These are phyloP conservation scores for Amphilophus citrinellus DNA, from an alignment of 2,113 vertebrate species.

Conservation along the genomic window DNA sequence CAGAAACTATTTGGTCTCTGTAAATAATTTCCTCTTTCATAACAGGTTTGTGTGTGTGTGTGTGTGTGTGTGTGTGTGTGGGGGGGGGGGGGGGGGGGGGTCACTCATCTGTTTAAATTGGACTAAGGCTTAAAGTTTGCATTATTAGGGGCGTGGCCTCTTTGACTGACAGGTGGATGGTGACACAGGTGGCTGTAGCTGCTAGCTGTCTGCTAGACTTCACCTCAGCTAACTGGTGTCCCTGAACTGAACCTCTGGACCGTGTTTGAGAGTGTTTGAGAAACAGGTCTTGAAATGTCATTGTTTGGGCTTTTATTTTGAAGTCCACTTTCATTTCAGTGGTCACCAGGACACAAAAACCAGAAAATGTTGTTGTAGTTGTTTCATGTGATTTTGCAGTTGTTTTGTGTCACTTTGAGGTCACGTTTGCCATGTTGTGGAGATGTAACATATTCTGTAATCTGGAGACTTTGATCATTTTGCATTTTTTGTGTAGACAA, in stretches of 20 bases:
- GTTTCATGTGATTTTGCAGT: not conserved
- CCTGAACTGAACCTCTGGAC: not conserved
- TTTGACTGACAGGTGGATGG: not conserved
- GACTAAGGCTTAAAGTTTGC: too few relatives aligned
- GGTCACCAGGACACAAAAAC: not conserved
- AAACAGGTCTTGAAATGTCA: not conserved
- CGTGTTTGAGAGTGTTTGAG: not conserved
- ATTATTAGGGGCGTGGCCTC: not conserved
- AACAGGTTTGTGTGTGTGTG: too few relatives aligned
- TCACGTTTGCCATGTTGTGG: not conserved
- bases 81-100: too few relatives aligned
- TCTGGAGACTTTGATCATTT: too few relatives aligned
- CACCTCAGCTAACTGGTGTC: not conserved
- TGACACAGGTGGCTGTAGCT: not conserved
- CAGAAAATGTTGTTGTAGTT: not conserved
- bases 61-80: too few relatives aligned
- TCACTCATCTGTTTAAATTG: too few relatives aligned
- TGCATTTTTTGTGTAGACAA: too few relatives aligned
- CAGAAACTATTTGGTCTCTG: not conserved
- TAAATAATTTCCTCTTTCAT: too few relatives aligned
- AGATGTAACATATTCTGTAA: not conserved
- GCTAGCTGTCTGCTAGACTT: not conserved
- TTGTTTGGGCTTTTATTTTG: fast-evolving
- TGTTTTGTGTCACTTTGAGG: not conserved
- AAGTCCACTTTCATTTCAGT: not conserved